Conservation (phyloP, 2,113 vertebrate genomes). For the Pandion haliaetus region DNA sequence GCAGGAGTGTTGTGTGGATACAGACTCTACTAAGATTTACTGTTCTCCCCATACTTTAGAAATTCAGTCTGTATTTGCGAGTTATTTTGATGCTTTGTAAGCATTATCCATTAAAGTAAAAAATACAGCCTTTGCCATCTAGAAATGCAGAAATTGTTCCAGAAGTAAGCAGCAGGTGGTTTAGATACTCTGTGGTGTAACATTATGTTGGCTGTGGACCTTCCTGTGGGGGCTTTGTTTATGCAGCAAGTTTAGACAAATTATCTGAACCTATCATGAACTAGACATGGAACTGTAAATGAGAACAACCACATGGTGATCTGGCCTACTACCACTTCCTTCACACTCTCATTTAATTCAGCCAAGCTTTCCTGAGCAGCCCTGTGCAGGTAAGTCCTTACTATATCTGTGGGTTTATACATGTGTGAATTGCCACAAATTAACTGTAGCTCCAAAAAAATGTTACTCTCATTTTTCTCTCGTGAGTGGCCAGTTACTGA, state of each 20-base stretch:
- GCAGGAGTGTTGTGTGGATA: neutral
- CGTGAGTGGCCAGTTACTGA: neutral
- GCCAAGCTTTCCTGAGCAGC: neutral
- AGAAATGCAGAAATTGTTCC: neutral
- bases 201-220: neutral
- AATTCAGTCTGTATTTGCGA: neutral
- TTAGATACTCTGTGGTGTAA: neutral
- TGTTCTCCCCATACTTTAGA: neutral
- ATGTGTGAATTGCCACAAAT: neutral
- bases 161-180: neutral
- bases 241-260: constrained; percentile 12
- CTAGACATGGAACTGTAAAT: neutral
- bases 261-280: neutral
- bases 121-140: neutral
- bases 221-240: constrained; percentile 39
- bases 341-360: neutral
- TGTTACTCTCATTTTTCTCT: neutral
- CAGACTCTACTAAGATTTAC: neutral
- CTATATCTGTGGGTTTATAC: neutral
- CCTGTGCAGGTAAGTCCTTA: neutral
- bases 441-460: neutral
- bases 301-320: neutral
- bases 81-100: neutral
- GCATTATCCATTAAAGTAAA: neutral
- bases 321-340: neutral